Percentiles rank a stretch among this genome's conserved stretches.
phyloP scores from a whole-genome alignment of 2,113 vertebrate genomes.

The Petrocephalus microphthalmus region DNA sequence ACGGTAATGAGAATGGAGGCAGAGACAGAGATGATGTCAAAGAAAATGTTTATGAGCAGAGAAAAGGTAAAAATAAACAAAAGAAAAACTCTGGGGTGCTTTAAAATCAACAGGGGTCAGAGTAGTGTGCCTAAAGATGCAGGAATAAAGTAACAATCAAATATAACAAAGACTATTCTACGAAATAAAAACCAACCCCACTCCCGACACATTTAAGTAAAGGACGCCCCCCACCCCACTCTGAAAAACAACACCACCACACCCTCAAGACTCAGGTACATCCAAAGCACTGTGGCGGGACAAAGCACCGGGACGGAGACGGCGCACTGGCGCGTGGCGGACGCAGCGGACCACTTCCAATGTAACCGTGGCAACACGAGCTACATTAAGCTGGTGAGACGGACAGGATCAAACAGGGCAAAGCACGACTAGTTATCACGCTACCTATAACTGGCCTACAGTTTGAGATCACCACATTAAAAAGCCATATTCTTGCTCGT shows the following conservation, averaged over 20 bases:
- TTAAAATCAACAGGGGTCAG: neutral
- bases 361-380: constrained; percentile 13
- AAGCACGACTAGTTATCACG: constrained; percentile 28
- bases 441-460: constrained; percentile 10
- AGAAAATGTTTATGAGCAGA: neutral
- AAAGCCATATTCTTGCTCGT: constrained; percentile 16
- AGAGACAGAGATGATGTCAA: neutral
- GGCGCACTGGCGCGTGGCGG: neutral
- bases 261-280: neutral
- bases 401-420: neutral
- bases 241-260: neutral
- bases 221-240: neutral
- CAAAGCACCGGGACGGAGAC: neutral
- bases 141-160: neutral
- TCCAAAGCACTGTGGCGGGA: neutral
- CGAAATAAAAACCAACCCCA: neutral
- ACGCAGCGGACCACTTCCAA: neutral
- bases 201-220: neutral
- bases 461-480: neutral
- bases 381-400: constrained; percentile 15
- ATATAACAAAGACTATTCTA: neutral
- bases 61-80: neutral
- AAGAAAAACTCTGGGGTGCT: neutral
- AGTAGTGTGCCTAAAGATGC: neutral
- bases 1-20: neutral